These are phyloP conservation scores for Copidosoma floridanum DNA, from an alignment of 1,140 invertebrate genomes.

Conservation along the genomic window DNA sequence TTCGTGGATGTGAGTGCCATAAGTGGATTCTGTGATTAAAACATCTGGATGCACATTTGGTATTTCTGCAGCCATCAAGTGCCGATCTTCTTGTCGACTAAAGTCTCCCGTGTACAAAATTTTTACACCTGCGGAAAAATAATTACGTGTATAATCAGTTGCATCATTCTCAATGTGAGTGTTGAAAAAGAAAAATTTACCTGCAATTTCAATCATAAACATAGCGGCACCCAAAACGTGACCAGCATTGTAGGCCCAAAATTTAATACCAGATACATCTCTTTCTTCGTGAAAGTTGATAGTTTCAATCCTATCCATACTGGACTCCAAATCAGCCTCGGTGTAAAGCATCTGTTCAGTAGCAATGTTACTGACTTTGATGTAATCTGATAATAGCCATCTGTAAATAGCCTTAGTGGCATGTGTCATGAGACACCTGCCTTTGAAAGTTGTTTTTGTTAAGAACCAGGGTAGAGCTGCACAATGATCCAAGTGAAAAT, in stretches of 20 bases:
- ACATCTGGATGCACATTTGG: slow-evolving; percentile 95
- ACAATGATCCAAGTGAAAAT: slow-evolving; percentile 99
- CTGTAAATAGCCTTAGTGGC: slow-evolving; percentile 99
- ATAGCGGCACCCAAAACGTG: slow-evolving; percentile 99
- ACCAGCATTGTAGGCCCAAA: slow-evolving; percentile 99
- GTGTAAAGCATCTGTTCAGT: slow-evolving; percentile 98
- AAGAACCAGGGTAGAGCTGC: slow-evolving; percentile 98
- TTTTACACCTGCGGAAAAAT: slow-evolving; percentile 51
- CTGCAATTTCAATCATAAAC: slow-evolving; percentile 99
- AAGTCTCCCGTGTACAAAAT: slow-evolving; percentile 98
- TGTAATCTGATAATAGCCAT: slow-evolving; percentile 98
- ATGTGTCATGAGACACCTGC: slow-evolving; percentile 99
- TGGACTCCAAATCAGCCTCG: slow-evolving; percentile 93
- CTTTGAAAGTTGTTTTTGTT: slow-evolving; percentile 96
- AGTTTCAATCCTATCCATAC: slow-evolving; percentile 98
- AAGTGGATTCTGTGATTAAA: slow-evolving; percentile 97
- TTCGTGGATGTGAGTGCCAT: slow-evolving; percentile 99
- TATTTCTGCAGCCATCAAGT: slow-evolving; percentile 99
- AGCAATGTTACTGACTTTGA: slow-evolving; percentile 97
- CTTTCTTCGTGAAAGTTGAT: slow-evolving; percentile 99
- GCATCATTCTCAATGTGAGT: too few species aligned
- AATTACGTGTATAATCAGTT: background rate
- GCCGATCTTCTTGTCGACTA: slow-evolving; percentile 96
- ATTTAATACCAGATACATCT: slow-evolving; percentile 93
- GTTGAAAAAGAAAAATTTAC: slow-evolving; percentile 61